Conservation (phyloP, 2,113 vertebrate genomes). For the Campylomormyrus numenius region DNA sequence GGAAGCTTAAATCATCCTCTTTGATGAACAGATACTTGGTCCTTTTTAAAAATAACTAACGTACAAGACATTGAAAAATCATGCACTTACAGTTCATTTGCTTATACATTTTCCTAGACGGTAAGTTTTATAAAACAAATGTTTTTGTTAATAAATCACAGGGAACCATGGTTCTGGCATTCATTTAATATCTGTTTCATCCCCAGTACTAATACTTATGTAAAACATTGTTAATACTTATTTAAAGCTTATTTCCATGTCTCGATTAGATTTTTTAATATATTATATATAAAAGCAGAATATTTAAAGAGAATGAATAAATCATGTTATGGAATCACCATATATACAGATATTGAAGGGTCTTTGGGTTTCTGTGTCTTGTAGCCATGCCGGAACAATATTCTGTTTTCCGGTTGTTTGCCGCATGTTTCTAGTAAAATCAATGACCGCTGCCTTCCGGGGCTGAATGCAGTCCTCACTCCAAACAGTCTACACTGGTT, state of each 20-base stretch:
- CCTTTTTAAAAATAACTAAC: neutral
- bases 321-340: neutral
- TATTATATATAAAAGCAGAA: neutral
- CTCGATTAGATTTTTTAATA: neutral
- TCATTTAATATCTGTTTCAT: neutral
- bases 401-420: neutral
- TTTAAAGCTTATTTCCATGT: neutral
- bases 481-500: neutral
- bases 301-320: neutral
- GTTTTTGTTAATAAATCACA: neutral
- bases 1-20: neutral
- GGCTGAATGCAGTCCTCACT: neutral
- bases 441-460: neutral
- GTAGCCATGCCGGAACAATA: neutral
- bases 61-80: neutral
- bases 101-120: neutral
- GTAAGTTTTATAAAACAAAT: neutral
- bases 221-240: neutral
- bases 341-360: neutral
- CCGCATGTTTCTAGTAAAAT: neutral
- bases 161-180: neutral
- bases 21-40: neutral
- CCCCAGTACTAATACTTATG: conserved; percentile 13
- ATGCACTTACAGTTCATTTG: neutral
- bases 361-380: neutral